A percentile compares a stretch with the other conserved stretches of the same genome.
Conservation (phyloP, 2,113 vertebrate genomes). For the Xenus cinereus region DNA sequence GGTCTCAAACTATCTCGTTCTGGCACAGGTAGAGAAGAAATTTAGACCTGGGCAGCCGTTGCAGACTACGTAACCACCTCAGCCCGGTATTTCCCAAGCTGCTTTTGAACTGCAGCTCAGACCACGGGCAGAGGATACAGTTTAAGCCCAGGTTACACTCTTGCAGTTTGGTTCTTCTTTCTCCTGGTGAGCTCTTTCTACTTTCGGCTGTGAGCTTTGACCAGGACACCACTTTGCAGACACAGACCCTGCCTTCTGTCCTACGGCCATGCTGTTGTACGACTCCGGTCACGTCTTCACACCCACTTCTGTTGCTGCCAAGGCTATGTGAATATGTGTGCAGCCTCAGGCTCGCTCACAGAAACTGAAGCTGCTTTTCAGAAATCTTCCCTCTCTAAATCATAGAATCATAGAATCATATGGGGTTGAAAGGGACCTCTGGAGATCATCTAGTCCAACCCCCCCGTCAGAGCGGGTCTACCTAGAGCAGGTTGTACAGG, state of each 20-base stretch:
- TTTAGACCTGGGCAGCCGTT: not conserved
- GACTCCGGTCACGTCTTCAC: not conserved
- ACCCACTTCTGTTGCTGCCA: not conserved
- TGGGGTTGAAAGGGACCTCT: too few relatives aligned
- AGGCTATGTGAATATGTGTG: not conserved
- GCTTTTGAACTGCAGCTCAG: not conserved
- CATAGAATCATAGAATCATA: not conserved
- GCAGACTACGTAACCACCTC: not conserved
- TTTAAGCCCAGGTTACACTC: not conserved
- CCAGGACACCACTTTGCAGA: not conserved
- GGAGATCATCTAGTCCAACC: too few relatives aligned
- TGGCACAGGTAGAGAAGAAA: not conserved
- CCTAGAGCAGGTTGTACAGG: too few relatives aligned
- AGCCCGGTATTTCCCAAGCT: not conserved
- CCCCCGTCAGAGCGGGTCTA: too few relatives aligned
- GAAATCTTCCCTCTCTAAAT: not conserved
- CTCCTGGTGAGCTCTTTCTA: not conserved
- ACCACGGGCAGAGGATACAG: fast-evolving
- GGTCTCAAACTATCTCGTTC: not conserved
- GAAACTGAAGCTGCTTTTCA: not conserved
- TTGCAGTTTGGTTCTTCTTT: not conserved
- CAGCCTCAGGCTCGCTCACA: not conserved
- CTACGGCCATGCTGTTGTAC: not conserved
- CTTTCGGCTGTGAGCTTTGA: not conserved
- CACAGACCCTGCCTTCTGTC: not conserved